A percentile compares a stretch with the other conserved stretches of the same genome.
Conservation (phyloP, 2,888 invertebrate species). For the Cremastinae sp. region DNA sequence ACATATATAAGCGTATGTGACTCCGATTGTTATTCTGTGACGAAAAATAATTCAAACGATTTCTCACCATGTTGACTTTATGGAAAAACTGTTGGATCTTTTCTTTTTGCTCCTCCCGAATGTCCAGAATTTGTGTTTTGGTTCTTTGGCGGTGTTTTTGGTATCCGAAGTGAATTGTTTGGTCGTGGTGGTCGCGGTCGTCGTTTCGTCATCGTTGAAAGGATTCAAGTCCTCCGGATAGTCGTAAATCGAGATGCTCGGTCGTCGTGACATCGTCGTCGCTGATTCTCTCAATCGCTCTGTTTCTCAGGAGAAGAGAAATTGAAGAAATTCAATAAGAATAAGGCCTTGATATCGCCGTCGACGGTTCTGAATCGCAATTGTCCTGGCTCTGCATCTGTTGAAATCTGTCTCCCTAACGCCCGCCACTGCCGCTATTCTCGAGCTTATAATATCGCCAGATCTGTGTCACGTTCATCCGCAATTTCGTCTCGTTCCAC, state of each 20-base stretch:
- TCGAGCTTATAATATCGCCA: conserved; percentile 38
- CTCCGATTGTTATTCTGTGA: background rate
- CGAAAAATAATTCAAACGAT: conserved; percentile 10
- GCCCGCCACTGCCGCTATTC: conserved; percentile 12
- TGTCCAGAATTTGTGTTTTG: conserved; percentile 76
- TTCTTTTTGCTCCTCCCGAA: conserved; percentile 80
- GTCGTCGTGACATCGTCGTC: conserved; percentile 77
- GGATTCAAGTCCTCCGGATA: conserved; percentile 90
- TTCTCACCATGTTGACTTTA: conserved; percentile 73
- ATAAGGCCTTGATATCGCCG: conserved; percentile 44
- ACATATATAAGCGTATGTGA: too few relatives aligned
- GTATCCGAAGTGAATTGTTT: conserved; percentile 62
- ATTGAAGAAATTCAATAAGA: conserved; percentile 44
- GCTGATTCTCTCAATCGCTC: conserved; percentile 1
- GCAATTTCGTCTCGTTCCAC: conserved; percentile 62
- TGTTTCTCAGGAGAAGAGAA: background rate
- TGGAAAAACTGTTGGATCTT: conserved; percentile 84
- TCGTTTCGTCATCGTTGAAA: conserved; percentile 86
- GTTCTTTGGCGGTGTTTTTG: conserved; percentile 69
- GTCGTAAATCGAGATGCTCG: conserved; percentile 84
- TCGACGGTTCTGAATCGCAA: conserved; percentile 33
- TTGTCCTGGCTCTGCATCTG: conserved; percentile 46
- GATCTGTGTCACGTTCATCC: conserved; percentile 64
- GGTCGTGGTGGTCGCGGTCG: conserved; percentile 25
- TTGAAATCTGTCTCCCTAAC: conserved; percentile 19